These are phyloP conservation scores for Anguilla obscura DNA, from an alignment of 2,797 vertebrate species.

Conservation along the genomic window DNA sequence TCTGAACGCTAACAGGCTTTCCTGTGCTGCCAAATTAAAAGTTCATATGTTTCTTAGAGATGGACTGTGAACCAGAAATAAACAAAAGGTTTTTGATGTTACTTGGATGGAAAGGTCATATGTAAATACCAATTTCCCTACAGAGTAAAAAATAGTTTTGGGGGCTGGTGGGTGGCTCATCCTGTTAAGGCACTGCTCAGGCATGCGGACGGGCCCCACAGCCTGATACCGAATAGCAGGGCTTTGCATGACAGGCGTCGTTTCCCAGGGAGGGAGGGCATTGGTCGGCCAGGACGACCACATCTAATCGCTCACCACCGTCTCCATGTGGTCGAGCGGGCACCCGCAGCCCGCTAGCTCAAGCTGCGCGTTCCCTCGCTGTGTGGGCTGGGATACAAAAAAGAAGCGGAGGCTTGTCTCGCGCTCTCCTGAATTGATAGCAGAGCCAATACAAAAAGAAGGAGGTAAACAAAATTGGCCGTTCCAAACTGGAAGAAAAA, in stretches of 20 bases:
- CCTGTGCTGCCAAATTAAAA: neutral
- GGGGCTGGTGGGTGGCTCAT: neutral
- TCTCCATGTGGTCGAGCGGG: neutral
- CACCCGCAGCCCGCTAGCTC: neutral
- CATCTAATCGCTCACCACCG: neutral
- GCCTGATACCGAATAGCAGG: too few relatives aligned
- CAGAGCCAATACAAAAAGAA: neutral
- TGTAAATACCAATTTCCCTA: neutral
- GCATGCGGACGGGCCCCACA: too few relatives aligned
- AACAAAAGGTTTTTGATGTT: neutral
- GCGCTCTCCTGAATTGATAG: neutral
- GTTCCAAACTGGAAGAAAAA: neutral
- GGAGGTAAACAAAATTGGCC: neutral
- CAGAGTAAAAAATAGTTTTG: neutral
- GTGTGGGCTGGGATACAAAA: neutral
- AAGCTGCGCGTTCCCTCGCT: neutral
- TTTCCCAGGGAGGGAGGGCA: neutral
- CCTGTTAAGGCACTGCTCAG: too few relatives aligned
- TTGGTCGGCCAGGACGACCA: neutral
- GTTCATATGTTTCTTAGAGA: neutral
- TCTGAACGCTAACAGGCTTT: neutral
- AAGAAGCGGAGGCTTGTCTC: neutral
- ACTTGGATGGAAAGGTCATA: neutral
- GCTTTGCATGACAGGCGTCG: neutral
- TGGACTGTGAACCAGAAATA: neutral